These are phyloP conservation scores for Caradrina kadenii DNA, from an alignment of 2,888 invertebrate species.

Conservation along the genomic window DNA sequence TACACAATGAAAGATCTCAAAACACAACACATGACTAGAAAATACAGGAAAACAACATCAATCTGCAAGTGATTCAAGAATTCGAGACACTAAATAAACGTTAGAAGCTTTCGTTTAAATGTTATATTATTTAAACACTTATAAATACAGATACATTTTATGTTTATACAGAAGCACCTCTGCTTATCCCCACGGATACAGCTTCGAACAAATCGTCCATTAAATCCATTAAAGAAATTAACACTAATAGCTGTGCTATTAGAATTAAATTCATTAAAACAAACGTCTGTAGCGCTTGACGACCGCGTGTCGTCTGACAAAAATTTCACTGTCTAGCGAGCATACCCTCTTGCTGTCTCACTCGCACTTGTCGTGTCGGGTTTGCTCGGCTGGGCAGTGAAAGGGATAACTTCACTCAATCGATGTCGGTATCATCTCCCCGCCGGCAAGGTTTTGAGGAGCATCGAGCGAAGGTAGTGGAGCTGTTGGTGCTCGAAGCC, in stretches of 20 bases:
- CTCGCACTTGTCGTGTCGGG: slow-evolving; percentile 70
- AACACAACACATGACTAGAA: slow-evolving; percentile 21
- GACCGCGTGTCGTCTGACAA: slow-evolving; percentile 58
- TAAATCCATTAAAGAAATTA: slow-evolving; percentile 44
- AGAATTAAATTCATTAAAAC: slow-evolving; percentile 52
- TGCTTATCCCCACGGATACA: slow-evolving; percentile 58
- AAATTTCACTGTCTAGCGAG: slow-evolving; percentile 72
- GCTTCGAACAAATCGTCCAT: slow-evolving; percentile 42
- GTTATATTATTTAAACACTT: slow-evolving; percentile 61
- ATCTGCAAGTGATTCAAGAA: slow-evolving; percentile 36
- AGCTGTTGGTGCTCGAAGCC: slow-evolving; percentile 76
- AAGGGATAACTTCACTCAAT: slow-evolving; percentile 76
- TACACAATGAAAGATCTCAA: slow-evolving; percentile 21
- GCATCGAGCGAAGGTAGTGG: slow-evolving; percentile 70
- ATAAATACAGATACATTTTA: slow-evolving; percentile 61
- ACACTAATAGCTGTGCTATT: slow-evolving; percentile 60
- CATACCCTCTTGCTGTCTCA: slow-evolving; percentile 70
- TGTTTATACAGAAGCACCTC: slow-evolving; percentile 65
- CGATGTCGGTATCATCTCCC: slow-evolving; percentile 77
- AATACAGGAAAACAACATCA: slow-evolving; percentile 36
- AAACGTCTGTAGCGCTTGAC: slow-evolving; percentile 66
- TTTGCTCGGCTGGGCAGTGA: slow-evolving; percentile 77
- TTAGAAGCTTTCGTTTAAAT: slow-evolving; percentile 54
- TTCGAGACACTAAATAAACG: slow-evolving; percentile 32
- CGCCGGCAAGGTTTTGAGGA: slow-evolving; percentile 75